A percentile compares a stretch with the other conserved stretches of the same genome.
Conservation (phyloP, 92 coral and sea anemone species). For the Zoanthus solanderi region DNA sequence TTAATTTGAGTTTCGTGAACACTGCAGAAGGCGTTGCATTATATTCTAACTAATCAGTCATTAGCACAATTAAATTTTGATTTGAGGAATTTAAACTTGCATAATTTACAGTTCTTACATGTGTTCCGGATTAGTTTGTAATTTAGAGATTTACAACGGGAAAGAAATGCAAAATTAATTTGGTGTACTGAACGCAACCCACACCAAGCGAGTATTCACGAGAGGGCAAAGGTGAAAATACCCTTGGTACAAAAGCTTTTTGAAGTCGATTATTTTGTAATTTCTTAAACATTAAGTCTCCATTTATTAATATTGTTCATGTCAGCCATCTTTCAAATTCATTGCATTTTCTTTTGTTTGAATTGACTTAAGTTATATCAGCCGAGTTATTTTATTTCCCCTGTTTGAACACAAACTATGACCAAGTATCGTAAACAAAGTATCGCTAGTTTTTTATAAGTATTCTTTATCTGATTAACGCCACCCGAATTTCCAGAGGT, state of each 20-base stretch:
- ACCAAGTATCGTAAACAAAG: not conserved
- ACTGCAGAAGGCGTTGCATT: not conserved
- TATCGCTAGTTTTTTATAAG: not conserved
- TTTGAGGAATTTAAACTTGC: conserved; percentile 34
- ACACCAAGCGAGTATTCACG: not conserved
- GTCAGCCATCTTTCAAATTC: not conserved
- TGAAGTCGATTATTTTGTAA: conserved; percentile 33
- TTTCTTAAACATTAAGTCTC: conserved; percentile 33
- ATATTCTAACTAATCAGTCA: conserved; percentile 42
- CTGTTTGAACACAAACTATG: not conserved
- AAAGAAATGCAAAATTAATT: conserved; percentile 7
- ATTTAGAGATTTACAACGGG: conserved; percentile 1
- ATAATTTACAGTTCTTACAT: conserved; percentile 23
- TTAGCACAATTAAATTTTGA: conserved; percentile 13
- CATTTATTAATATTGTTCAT: conserved; percentile 4
- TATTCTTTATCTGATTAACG: not conserved
- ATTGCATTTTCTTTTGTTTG: not conserved
- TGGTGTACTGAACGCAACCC: conserved; percentile 15
- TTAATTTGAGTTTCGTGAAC: not conserved
- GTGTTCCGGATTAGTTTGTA: conserved; percentile 36
- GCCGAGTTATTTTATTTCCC: not conserved
- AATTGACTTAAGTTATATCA: not conserved
- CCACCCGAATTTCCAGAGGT: conserved; percentile 4
- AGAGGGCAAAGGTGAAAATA: conserved; percentile 19
- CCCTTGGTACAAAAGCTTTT: conserved; percentile 18